Evolutionary conservation across 2,888 invertebrate species (phyloP).

Genomic region (Metellina segmentata): DNA sequence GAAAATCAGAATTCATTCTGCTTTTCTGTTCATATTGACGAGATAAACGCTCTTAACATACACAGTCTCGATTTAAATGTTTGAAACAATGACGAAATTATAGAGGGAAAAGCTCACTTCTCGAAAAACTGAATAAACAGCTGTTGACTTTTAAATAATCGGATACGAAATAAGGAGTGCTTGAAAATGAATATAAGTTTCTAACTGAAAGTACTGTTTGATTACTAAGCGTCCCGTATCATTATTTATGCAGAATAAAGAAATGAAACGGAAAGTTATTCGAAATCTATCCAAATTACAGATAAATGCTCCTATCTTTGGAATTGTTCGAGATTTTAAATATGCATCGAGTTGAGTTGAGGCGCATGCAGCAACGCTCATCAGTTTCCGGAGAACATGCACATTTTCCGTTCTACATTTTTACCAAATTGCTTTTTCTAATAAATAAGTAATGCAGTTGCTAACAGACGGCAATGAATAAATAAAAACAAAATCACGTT

Average conservation of each 20-base stretch:
- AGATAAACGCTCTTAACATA: not conserved
- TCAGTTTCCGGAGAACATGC: not conserved
- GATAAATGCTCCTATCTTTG: not conserved
- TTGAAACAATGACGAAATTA: not conserved
- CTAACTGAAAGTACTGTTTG: not conserved
- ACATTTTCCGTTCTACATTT: not conserved
- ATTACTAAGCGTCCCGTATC: not conserved
- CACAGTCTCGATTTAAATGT: not conserved
- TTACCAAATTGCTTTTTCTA: constrained; percentile 20
- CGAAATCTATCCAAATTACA: constrained; percentile 31
- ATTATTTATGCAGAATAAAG: not conserved
- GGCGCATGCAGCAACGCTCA: not conserved
- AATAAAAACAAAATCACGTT: constrained; percentile 48
- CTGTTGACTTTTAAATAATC: not conserved
- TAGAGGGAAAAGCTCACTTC: not conserved
- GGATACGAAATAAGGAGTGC: not conserved
- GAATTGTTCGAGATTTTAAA: constrained; percentile 10
- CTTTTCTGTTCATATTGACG: not conserved
- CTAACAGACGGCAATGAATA: constrained; percentile 70
- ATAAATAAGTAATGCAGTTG: constrained; percentile 62
- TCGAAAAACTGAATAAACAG: not conserved
- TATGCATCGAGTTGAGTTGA: constrained; percentile 12
- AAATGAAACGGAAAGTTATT: not conserved
- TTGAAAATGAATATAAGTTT: not conserved
- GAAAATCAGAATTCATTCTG: too few species aligned